A percentile compares a stretch with the other conserved stretches of the same genome.
Evolutionary conservation across 2,797 vertebrate genomes (phyloP).

Genomic region (Threskiornis aethiopicus): DNA sequence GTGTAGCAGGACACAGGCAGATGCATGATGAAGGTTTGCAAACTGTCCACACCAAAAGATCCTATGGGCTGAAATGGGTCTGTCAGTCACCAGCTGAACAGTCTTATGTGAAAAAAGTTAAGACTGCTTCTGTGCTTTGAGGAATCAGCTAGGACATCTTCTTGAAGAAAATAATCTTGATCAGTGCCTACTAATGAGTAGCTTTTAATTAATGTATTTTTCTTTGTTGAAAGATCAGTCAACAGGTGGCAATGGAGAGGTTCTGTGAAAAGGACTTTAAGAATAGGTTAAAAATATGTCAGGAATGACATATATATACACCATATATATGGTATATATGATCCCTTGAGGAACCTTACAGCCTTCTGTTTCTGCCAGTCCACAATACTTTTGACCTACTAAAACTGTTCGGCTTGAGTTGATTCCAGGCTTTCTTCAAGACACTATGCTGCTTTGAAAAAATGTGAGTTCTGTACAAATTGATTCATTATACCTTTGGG

Average conservation of each 20-base stretch:
- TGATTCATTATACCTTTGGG: background rate
- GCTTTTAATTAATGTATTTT: background rate
- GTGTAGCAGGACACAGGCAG: background rate
- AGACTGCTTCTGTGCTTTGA: background rate
- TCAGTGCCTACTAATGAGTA: background rate
- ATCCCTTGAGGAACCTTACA: background rate
- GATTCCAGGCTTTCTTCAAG: background rate
- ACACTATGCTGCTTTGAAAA: background rate
- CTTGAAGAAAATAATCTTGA: background rate
- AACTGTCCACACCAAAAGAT: background rate
- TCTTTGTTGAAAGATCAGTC: background rate
- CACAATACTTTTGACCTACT: background rate
- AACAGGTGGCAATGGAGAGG: background rate
- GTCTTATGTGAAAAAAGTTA: background rate
- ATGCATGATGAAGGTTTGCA: background rate
- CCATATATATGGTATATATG: background rate
- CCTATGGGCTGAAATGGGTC: background rate
- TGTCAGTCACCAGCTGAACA: background rate
- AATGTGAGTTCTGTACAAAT: background rate
- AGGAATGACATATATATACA: background rate
- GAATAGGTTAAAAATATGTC: background rate
- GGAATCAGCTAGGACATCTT: background rate
- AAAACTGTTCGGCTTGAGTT: background rate
- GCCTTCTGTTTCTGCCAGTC: background rate
- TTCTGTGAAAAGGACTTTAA: background rate